These are phyloP conservation scores for Acanthurus tractus DNA, from an alignment of 2,797 vertebrate genomes.

Conservation along the genomic window DNA sequence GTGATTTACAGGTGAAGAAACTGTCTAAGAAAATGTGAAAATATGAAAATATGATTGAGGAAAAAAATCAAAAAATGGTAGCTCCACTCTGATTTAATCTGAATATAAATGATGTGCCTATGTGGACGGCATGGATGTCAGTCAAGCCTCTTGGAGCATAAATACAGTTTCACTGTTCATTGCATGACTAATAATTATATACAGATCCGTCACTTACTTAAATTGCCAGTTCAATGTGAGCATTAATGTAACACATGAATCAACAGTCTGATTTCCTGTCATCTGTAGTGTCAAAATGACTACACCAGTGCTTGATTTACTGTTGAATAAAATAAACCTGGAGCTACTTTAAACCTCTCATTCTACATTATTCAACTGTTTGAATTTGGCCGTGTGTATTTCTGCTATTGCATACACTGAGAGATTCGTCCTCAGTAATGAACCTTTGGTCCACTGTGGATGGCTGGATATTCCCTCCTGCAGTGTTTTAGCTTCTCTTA, in stretches of 20 bases:
- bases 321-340: conserved; percentile 28
- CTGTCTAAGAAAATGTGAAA: not conserved
- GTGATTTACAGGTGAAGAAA: not conserved
- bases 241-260: conserved; percentile 17
- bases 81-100: not conserved
- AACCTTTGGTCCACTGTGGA: conserved; percentile 52
- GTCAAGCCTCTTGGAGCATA: not conserved
- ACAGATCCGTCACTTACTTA: conserved; percentile 5
- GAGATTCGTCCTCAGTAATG: conserved; percentile 63
- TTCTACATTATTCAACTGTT: conserved; percentile 47
- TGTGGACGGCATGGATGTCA: not conserved
- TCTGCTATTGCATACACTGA: conserved; percentile 66
- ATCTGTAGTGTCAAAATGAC: conserved; percentile 43
- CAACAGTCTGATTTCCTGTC: conserved; percentile 30
- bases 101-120: not conserved
- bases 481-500: conserved; percentile 37
- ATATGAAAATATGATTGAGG: not conserved
- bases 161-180: not conserved
- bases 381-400: conserved; percentile 52
- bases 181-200: not conserved
- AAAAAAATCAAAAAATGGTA: not conserved
- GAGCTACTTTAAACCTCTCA: conserved; percentile 48
- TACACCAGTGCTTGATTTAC: conserved; percentile 23
- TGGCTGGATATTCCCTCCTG: conserved; percentile 29
- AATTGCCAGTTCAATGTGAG: conserved; percentile 1